Conservation (phyloP, 2,113 vertebrate genomes). For the Octodon degus region DNA sequence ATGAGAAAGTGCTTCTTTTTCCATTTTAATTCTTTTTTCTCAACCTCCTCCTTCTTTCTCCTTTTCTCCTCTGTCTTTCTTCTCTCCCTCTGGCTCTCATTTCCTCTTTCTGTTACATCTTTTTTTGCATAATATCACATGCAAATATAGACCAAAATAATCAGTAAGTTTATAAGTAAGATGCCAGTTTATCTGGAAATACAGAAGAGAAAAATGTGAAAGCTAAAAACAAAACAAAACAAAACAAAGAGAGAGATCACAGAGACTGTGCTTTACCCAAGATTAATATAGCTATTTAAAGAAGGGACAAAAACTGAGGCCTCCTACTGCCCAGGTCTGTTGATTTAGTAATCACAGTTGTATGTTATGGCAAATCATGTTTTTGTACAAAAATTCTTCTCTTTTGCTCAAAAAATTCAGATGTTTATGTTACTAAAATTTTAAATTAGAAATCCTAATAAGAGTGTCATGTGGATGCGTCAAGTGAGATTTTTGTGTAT, state of each 20-base stretch:
- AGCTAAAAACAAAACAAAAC: not conserved
- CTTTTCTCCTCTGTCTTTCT: accelerated
- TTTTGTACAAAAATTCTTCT: not conserved
- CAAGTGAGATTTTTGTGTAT: conserved; percentile 44
- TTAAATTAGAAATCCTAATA: conserved; percentile 45
- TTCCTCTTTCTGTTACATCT: not conserved
- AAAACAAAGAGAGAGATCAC: not conserved
- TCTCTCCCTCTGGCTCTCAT: not conserved
- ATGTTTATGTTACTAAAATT: conserved; percentile 39
- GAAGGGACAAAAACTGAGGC: not conserved
- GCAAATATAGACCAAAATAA: not conserved
- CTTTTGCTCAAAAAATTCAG: not conserved
- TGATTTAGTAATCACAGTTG: not conserved
- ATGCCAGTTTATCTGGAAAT: not conserved
- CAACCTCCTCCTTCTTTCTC: too few relatives aligned
- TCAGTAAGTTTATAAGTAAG: conserved; percentile 27
- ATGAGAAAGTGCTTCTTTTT: not conserved
- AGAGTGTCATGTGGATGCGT: conserved; percentile 1
- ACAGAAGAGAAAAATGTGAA: conserved; percentile 4
- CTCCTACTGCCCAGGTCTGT: not conserved
- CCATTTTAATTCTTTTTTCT: not conserved
- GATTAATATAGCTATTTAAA: not conserved
- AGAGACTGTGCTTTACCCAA: not conserved
- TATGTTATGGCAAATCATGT: not conserved
- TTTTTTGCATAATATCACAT: not conserved